A percentile compares a stretch with the other conserved stretches of the same genome.
These are phyloP conservation scores for Stigmatopora argus DNA, from an alignment of 2,113 vertebrate species.

Conservation along the genomic window DNA sequence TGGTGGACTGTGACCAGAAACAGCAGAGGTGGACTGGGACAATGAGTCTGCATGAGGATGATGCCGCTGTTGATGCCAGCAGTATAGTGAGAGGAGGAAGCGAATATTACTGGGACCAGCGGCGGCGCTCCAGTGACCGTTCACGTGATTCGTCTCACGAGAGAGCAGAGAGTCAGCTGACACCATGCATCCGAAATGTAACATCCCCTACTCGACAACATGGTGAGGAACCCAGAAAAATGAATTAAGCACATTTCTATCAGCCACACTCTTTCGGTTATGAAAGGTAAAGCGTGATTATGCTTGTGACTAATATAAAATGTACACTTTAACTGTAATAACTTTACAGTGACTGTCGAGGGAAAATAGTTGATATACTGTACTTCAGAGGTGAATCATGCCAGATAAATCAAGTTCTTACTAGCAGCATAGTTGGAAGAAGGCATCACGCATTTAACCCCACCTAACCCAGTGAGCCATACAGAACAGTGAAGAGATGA, in stretches of 20 bases:
- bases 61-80: conserved; percentile 49
- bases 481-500: not conserved
- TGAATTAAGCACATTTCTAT: not conserved
- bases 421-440: too few relatives aligned
- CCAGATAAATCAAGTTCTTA: too few relatives aligned
- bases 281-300: not conserved
- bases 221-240: conserved; percentile 67
- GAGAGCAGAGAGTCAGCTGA: conserved; percentile 87
- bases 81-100: conserved; percentile 48
- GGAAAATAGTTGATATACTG: too few relatives aligned
- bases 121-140: conserved; percentile 86
- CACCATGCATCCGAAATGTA: conserved; percentile 95
- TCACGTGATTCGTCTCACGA: conserved; percentile 96
- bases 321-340: not conserved
- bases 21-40: conserved; percentile 50
- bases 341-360: too few relatives aligned
- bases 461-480: too few relatives aligned
- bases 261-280: not conserved
- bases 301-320: not conserved
- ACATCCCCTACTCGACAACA: conserved; percentile 92
- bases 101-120: conserved; percentile 79
- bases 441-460: too few relatives aligned
- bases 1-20: conserved; percentile 65
- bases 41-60: conserved; percentile 76
- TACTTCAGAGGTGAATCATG: too few relatives aligned